Evolutionary conservation across 2,113 vertebrate genomes (phyloP), one percentile per base, ranked within the genome.

Genomic region (Sisor rabdophorus): DNA sequence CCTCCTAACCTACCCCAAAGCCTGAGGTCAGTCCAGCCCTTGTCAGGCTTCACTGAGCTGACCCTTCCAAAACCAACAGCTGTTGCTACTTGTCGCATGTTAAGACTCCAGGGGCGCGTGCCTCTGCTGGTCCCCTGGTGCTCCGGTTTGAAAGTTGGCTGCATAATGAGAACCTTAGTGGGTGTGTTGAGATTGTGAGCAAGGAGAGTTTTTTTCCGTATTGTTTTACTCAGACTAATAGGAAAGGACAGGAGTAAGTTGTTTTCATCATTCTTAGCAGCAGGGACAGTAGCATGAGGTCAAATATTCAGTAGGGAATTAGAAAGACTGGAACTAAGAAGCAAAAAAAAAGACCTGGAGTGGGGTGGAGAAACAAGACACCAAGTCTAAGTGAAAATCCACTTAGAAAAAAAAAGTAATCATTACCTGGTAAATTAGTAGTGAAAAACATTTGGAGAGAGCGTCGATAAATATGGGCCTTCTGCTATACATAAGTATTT

Each of bases 51-150:
- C 65, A 83, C 67, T 75, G 32, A 44, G 58, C 65, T 22, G 17
- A 50, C 75, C 76, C 48, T 76, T 81, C 83, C 86, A 88, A 88
- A 79, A 87, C 79, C 82, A 89, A 88, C 87, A 87, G 81, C 60
- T 75, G 76, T 64, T 54, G 26, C 32, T 73, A 72, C 80, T 69
- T 71, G 7, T 17, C 69, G 48, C 60, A 73, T 72, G 83, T 81
- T 76, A 40, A 5, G 2, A 56, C 81, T 86, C 77, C 84, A 60
- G 84, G 79, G 88, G 85, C 88, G 86, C 86, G 82, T 84, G 88
- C 81, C 87, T 85, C 50, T 40, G 76, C 61, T 64, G 81, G 79
- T 84, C 80, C 83, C 65, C 28, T 19, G 40, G 40, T 1, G 28
- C 6, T 2, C 44, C 13, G 12, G 48, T 53, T 54, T 9, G 60